Evolutionary conservation across 30 jellyfish, hydroid and myxozoan species (phyloP).

Genomic region (Nemopilema nomurai): DNA sequence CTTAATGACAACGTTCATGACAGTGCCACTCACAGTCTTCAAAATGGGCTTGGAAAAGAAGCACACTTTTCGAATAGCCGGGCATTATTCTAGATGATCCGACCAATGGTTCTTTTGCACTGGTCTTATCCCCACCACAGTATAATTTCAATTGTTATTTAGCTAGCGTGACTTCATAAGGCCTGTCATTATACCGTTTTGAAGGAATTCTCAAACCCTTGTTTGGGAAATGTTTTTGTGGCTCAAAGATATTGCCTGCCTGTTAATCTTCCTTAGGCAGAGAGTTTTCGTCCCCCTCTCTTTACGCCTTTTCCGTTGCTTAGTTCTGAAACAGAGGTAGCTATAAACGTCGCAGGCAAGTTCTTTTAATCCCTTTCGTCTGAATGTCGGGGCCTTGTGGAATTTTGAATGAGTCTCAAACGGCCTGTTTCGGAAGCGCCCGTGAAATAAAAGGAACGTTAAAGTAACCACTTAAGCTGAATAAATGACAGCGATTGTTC

Average conservation of each 20-base stretch:
- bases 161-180: too few relatives aligned
- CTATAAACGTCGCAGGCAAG: not conserved
- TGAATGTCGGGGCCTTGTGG: not conserved
- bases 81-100: not conserved
- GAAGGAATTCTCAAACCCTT: too few relatives aligned
- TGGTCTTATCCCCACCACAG: not conserved
- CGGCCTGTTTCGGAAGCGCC: constrained; percentile 20
- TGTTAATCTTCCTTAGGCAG: too few relatives aligned
- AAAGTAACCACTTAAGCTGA: constrained; percentile 1
- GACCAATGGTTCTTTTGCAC: not conserved
- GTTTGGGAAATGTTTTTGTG: too few relatives aligned
- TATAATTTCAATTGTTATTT: too few relatives aligned
- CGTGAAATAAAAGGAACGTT: constrained; percentile 9
- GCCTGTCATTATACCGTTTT: too few relatives aligned
- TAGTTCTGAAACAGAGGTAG: not conserved
- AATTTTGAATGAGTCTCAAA: not conserved
- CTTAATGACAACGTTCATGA: not conserved
- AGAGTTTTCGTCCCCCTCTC: too few relatives aligned
- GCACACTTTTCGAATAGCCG: not conserved
- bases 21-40: not conserved
- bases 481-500: constrained; percentile 8
- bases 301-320: too few relatives aligned
- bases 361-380: not conserved
- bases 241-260: too few relatives aligned
- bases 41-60: not conserved